phyloP scores from a whole-genome alignment of 2,113 vertebrate species.

The Callithrix jacchus region DNA sequence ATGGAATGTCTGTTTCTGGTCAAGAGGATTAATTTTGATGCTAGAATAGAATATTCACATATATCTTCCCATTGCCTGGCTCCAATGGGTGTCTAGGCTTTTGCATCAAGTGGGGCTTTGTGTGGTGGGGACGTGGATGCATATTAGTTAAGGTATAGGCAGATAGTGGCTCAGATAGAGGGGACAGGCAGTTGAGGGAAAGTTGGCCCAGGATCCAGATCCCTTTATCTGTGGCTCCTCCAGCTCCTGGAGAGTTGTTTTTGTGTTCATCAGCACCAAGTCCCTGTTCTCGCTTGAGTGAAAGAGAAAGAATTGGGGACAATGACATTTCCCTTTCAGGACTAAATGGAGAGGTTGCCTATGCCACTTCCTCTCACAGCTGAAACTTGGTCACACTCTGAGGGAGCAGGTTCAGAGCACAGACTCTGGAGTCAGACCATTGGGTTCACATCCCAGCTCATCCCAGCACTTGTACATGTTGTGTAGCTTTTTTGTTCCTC shows the following conservation, averaged over 20 bases:
- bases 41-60: neutral
- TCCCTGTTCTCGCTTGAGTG: neutral
- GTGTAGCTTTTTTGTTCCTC: neutral
- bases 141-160: neutral
- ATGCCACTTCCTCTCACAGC: neutral
- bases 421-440: neutral
- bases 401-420: neutral
- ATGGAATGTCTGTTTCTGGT: neutral
- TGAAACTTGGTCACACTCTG: neutral
- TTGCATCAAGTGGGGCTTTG: neutral
- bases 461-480: neutral
- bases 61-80: neutral
- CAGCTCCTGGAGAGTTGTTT: neutral
- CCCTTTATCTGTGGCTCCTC: neutral
- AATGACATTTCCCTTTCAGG: neutral
- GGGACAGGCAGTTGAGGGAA: neutral
- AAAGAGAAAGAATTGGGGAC: neutral
- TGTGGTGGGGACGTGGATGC: neutral
- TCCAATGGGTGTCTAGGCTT: neutral
- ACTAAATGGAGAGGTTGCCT: neutral
- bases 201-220: neutral
- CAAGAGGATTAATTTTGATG: neutral
- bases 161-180: no score
- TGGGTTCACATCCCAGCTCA: neutral
- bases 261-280: neutral